Base-by-base conservation (phyloP, 2,797 vertebrate species). In the Cuniculus paca region DNA sequence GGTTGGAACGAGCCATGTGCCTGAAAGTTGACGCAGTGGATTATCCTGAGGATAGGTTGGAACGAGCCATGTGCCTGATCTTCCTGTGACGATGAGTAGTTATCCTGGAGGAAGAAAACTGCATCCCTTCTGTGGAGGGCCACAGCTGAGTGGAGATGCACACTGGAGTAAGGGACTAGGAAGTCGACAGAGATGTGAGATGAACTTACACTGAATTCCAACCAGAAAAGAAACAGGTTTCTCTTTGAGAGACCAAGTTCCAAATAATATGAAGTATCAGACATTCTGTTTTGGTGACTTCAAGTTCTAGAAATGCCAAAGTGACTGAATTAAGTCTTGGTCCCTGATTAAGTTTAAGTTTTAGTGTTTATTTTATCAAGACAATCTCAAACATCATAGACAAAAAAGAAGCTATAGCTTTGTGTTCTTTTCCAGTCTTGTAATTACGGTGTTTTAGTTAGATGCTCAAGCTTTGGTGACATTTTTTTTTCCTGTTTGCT, bases 361-460 rank as follows among this genome's bases (percentile, higher is more conserved):
- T 91, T 56, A 7, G 4, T 56, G 17, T 72, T 88, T 86, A 81
- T 81, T 91, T 79, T 83, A 88, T 80, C n/a, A 19, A 31, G 13
- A 90, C 36, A 39, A 79, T 82, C 50, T 56, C 34, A 56, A 65
- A 24, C 28, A 83, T 61, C 17, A 70, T 42, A 31, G 34, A 60
- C 4, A 79, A 91, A 58, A 50, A 89, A 75, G 42, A 86, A 1
- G 2, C 5, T 61, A 0, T 31, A n/a, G 42, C n/a, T 17, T 50
- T 17, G 5, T 11, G 17, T 36, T 36, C 34, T 84, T 94, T 52
- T 80, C 14, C 3, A 95, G 90, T 93, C 50, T 85, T 70, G 12
- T 42, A 16, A 56, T 75, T 95, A 68, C 93, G 17, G 50, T 78
- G 34, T 92, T 77, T 95, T 68, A 24, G 8, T 20, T 77, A 75